Base-by-base conservation (phyloP, 2,113 vertebrate genomes). In the Pachypanchax playfairii region DNA sequence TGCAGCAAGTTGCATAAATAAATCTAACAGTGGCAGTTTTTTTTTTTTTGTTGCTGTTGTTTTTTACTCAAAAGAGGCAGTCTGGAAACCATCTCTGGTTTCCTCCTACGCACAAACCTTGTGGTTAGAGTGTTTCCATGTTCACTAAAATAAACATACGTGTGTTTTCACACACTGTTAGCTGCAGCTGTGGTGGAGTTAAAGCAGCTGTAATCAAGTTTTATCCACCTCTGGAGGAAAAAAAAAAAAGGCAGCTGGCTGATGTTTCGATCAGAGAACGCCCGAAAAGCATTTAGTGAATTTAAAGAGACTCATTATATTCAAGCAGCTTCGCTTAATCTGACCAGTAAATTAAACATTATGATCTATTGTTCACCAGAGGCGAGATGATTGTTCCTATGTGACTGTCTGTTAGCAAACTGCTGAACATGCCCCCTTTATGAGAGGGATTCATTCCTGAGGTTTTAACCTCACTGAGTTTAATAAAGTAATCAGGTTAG, bases 401-500 rank as follows among this genome's bases (percentile, higher is more conserved):
- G 31, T 29, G 4, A 12, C 10, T 48, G 5, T 5, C 50, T 14
- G 21, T 6, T n/a, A n/a, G 1, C 47, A 44, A 28, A 53, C 9
- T 52, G 39, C 63, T 46, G 50, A 33, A 55, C 63, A 58, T 2
- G 26, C 22, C 54, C 25, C 29, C 28, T 80, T 65, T 43, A 82
- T 65, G 49, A 65, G 38, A 61, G 25, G 71, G 10, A 67, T 83
- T 85, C 59, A 67, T 46, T 65, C 50, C 61, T 72, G 44, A 64
- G 48, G 36, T 62, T 82, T 68, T 56, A 79, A 77, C 47, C 74
- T 84, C 74, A 77, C 61, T 67, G 66, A 65, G 75, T 70, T 70
- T 63, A 74, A 74, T 66, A 69, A 52, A 29, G 66, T 88, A 87
- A 89, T 89, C 75, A 90, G 65, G 76, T 86, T 85, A 80, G 79